Conservation (phyloP, 2,888 invertebrate genomes). For the Rotaria macrura region DNA sequence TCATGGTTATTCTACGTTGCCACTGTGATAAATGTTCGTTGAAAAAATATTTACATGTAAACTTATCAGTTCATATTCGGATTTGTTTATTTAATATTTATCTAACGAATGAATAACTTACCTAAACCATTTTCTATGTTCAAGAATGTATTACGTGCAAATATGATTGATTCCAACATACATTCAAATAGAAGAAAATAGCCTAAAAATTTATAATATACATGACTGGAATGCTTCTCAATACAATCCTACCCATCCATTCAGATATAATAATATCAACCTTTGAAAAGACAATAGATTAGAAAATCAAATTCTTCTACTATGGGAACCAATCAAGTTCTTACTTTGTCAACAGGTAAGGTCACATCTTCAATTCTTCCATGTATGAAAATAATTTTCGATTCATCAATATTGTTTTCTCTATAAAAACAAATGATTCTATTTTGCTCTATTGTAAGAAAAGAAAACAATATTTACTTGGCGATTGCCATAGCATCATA, state of each 20-base stretch:
- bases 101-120: background rate
- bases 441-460: background rate
- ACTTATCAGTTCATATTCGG: too few species aligned
- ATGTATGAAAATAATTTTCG: conserved; percentile 65
- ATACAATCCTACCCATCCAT: conserved; percentile 71
- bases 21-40: too few species aligned
- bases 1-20: too few species aligned
- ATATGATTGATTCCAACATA: conserved; percentile 84
- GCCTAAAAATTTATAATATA: too few species aligned
- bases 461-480: conserved; percentile 39
- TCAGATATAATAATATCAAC: conserved; percentile 82
- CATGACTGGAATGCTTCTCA: too few species aligned
- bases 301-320: background rate
- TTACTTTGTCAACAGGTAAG: conserved; percentile 60
- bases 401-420: conserved; percentile 64
- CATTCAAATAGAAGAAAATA: conserved; percentile 75
- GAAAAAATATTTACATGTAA: too few species aligned
- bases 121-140: conserved; percentile 20
- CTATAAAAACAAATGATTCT: conserved; percentile 50
- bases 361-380: conserved; percentile 73
- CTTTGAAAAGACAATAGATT: conserved; percentile 35
- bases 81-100: too few species aligned
- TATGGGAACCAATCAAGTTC: background rate
- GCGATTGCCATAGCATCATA: conserved; percentile 52
- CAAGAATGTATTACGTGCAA: conserved; percentile 46